Evolutionary conservation across 2,888 invertebrate genomes (phyloP).

Genomic region (Iphiclides podalirius): DNA sequence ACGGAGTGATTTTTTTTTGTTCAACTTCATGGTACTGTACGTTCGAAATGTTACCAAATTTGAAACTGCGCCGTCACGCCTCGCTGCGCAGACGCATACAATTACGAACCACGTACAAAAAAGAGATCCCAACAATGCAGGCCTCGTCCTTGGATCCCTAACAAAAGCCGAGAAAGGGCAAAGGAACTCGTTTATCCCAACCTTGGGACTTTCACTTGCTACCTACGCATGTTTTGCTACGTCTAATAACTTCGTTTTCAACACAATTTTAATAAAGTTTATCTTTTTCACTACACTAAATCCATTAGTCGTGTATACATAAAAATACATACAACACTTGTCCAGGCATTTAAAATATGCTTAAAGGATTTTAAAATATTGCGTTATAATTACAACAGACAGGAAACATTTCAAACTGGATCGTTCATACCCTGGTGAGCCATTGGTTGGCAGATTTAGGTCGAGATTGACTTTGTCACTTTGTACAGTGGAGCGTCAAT

Average conservation of each 20-base stretch:
- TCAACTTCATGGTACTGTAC: slow-evolving; percentile 47
- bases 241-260: slow-evolving; percentile 24
- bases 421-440: slow-evolving; percentile 34
- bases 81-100: slow-evolving; percentile 71
- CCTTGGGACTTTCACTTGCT: slow-evolving; percentile 77
- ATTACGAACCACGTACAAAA: slow-evolving; percentile 66
- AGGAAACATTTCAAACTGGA: slow-evolving; percentile 25
- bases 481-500: slow-evolving; percentile 55
- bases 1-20: slow-evolving; percentile 32
- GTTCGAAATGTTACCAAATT: slow-evolving; percentile 49
- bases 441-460: slow-evolving; percentile 54
- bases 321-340: no score
- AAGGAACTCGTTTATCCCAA: slow-evolving; percentile 72
- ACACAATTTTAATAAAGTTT: background rate
- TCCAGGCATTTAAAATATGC: no score
- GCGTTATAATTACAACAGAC: slow-evolving; percentile 10
- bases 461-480: slow-evolving; percentile 65
- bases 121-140: slow-evolving; percentile 69
- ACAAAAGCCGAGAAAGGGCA: slow-evolving; percentile 79
- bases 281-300: no score
- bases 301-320: no score
- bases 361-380: no score
- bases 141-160: slow-evolving; percentile 72
- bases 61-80: slow-evolving; percentile 58
- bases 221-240: slow-evolving; percentile 62